Conservation (phyloP, 2,888 invertebrate genomes). For the Caradrina kadenii region DNA sequence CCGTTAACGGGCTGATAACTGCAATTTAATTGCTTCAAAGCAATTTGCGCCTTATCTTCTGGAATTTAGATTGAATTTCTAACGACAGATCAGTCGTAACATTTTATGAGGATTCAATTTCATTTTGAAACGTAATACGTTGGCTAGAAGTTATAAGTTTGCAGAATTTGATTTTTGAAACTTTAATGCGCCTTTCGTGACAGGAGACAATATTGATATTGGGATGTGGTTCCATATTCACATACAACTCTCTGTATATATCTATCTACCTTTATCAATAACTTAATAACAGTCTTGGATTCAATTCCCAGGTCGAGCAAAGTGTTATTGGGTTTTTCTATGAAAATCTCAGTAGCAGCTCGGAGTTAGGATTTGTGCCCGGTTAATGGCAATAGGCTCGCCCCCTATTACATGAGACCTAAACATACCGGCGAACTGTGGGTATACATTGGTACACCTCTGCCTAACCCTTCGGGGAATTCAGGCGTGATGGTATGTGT, state of each 20-base stretch:
- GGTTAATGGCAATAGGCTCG: too few relatives aligned
- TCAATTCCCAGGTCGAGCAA: too few relatives aligned
- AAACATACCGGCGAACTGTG: too few relatives aligned
- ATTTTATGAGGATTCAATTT: slow-evolving; percentile 51
- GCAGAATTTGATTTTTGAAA: slow-evolving; percentile 26
- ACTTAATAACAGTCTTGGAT: too few relatives aligned
- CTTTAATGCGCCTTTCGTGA: slow-evolving; percentile 17
- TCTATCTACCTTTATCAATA: too few relatives aligned
- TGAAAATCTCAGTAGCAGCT: too few relatives aligned
- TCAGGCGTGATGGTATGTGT: too few relatives aligned
- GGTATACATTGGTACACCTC: too few relatives aligned
- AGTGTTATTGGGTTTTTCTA: too few relatives aligned
- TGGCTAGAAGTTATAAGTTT: slow-evolving; percentile 17
- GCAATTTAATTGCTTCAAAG: slow-evolving; percentile 52
- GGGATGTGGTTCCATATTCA: not conserved
- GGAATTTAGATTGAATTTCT: slow-evolving; percentile 55
- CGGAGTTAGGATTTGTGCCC: too few relatives aligned
- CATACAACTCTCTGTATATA: not conserved
- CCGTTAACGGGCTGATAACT: slow-evolving; percentile 41
- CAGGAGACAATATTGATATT: slow-evolving; percentile 6
- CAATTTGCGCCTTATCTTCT: slow-evolving; percentile 47
- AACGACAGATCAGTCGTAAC: slow-evolving; percentile 44
- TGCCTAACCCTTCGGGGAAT: too few relatives aligned
- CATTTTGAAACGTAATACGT: slow-evolving; percentile 49
- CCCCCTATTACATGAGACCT: too few relatives aligned